These are phyloP conservation scores for Lateolabrax maculatus DNA, from an alignment of 2,797 vertebrate genomes.

Conservation along the genomic window DNA sequence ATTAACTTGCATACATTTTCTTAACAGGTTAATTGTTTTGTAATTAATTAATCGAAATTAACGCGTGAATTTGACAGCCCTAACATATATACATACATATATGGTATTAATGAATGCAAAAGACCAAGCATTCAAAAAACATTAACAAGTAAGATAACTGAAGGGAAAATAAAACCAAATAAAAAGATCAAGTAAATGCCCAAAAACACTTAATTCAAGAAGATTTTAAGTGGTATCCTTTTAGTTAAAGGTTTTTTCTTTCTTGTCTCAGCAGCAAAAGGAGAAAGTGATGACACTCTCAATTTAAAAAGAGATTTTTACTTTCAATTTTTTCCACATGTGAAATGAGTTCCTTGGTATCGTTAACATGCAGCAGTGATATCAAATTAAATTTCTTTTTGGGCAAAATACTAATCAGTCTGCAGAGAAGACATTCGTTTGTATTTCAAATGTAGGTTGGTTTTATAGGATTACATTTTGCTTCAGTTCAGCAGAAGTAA, in stretches of 20 bases:
- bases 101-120: background rate
- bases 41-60: no score
- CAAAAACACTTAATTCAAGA: background rate
- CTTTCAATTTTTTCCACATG: background rate
- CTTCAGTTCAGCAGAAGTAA: slow-evolving; percentile 15
- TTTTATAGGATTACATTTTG: slow-evolving; percentile 39
- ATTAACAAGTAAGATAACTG: background rate
- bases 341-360: slow-evolving; percentile 1
- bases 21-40: no score
- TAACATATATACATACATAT: background rate
- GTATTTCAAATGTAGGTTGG: slow-evolving; percentile 6
- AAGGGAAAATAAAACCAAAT: background rate
- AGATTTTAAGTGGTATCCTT: slow-evolving; percentile 4
- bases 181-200: background rate
- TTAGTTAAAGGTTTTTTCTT: background rate
- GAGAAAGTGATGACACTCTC: slow-evolving; percentile 7
- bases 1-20: no score
- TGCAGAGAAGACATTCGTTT: slow-evolving; percentile 30
- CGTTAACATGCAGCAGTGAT: slow-evolving; percentile 29
- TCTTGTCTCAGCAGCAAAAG: background rate
- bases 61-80: no score
- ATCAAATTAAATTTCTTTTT: slow-evolving; percentile 12
- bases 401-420: slow-evolving; percentile 22
- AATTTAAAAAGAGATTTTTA: background rate
- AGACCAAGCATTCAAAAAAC: background rate